phyloP scores from a whole-genome alignment of 1,140 invertebrate genomes.

The Drosophila santomea region DNA sequence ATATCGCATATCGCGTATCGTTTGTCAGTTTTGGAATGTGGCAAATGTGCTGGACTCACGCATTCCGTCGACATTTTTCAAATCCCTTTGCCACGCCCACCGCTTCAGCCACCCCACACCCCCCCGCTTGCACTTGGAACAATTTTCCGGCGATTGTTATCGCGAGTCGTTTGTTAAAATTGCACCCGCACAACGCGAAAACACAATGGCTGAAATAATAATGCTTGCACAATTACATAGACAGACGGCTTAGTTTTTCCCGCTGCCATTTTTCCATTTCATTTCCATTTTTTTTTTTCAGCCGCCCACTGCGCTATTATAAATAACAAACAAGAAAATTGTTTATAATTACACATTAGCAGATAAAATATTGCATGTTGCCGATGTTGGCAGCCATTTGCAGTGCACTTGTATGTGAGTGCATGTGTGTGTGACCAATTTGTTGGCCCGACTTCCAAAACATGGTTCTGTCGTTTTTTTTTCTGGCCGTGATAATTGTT shows the following conservation, averaged over 20 bases:
- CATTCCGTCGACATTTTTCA: conserved; percentile 36
- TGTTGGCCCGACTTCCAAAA: conserved; percentile 41
- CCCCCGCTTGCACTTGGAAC: conserved; percentile 22
- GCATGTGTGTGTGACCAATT: conserved; percentile 19
- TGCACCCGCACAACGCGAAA: conserved; percentile 40
- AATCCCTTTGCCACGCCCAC: conserved; percentile 20
- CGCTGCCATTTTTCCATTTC: neutral
- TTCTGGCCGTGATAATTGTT: conserved; percentile 51
- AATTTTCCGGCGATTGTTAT: conserved; percentile 64
- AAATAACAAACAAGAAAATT: conserved; percentile 79
- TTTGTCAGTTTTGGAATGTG: conserved; percentile 54
- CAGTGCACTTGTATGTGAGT: conserved; percentile 19
- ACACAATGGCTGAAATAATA: conserved; percentile 39
- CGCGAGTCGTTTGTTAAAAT: conserved; percentile 57
- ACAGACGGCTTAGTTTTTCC: conserved; percentile 28
- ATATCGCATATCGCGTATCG: conserved; percentile 28
- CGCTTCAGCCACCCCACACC: neutral
- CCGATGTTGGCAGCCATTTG: conserved; percentile 28
- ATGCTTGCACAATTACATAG: conserved; percentile 40
- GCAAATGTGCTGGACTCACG: conserved; percentile 73
- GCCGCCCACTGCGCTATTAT: conserved; percentile 49
- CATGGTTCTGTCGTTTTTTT: conserved; percentile 13
- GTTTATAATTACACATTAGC: conserved; percentile 82
- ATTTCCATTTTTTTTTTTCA: neutral
- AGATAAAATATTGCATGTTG: conserved; percentile 72